Percentiles rank a stretch among this genome's conserved stretches.
phyloP scores from a whole-genome alignment of 1,140 invertebrate genomes.

The Trichomalopsis sarcophagae region DNA sequence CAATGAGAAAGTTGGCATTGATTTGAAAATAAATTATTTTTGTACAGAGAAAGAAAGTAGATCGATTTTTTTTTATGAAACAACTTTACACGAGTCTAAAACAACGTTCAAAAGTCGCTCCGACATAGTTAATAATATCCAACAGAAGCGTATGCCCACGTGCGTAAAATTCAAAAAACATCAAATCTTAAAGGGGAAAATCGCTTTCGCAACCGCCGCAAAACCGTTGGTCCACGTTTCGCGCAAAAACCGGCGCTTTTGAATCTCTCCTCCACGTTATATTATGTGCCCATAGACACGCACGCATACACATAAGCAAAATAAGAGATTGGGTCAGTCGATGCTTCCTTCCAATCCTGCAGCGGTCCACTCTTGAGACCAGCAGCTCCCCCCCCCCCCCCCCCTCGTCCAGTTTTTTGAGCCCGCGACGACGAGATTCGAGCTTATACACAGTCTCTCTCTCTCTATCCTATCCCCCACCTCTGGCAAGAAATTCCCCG shows the following conservation, averaged over 20 bases:
- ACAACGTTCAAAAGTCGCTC: neutral
- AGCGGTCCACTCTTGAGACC: slow-evolving; percentile 1
- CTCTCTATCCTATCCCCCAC: slow-evolving; percentile 2
- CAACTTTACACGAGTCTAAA: neutral
- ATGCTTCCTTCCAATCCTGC: neutral
- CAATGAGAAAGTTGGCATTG: too few relatives aligned
- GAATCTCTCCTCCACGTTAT: neutral
- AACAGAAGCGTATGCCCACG: neutral
- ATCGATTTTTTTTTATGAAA: neutral
- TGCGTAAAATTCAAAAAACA: neutral
- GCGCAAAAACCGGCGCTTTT: neutral
- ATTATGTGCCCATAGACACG: neutral
- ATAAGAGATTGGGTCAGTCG: slow-evolving; percentile 26
- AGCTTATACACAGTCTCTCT: neutral
- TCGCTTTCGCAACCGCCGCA: neutral
- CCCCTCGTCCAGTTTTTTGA: slow-evolving; percentile 43
- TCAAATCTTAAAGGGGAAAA: neutral
- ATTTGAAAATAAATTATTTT: neutral
- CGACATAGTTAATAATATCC: too few relatives aligned
- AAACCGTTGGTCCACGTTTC: neutral
- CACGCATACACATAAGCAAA: neutral
- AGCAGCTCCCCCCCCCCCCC: slow-evolving; percentile 6
- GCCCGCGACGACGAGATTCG: slow-evolving; percentile 1
- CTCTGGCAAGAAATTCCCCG: slow-evolving; percentile 43
- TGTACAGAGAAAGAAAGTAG: neutral